Evolutionary conservation across 2,888 invertebrate genomes (phyloP), one percentile per base, ranked within the genome.

Genomic region (Netelia inedita): DNA sequence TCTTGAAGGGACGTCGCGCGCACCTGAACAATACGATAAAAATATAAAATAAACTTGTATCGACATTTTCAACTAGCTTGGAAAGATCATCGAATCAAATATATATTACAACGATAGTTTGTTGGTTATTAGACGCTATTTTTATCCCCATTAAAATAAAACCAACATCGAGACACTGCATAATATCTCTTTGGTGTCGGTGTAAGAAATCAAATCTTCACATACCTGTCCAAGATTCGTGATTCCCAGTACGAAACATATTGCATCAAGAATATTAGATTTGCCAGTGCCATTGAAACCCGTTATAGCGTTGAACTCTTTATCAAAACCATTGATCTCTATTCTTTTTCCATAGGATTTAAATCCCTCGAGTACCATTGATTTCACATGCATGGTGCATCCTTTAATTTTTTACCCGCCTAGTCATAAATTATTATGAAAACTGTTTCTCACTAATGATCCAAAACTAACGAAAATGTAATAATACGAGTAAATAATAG

Each of bases 241-340:
- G 74, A 99, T 99, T 75, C 99, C 99, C 35, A 99, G 94, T 8
- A 99, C 97, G 94, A 99, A 99, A 94, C 99, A 99, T 94, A 99
- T 99, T 0, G 98, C 96, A 94, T 99, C 99, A 82, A 99, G 95
- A 92, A 99, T 98, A 92, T 99, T 99, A 0, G 99, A 99, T 94
- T 99, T 99, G 50, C 99, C 99, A 87, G 98, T 98, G 8, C 99
- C 99, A 94, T 99, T 99, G 66, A 99, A 94, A 0, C 99, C 99
- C 14, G 99, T 99, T 76, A 99, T 99, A 2, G 99, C 99, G 91
- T 99, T 99, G 93, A 99, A 99, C 93, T 98, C 96, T 0, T 96
- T 96, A 94, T 99, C 99, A 93, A 99, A 99, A 1, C 97, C 98
- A 86, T 96, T 96, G 72, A 99, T 96, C 94, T 98, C 98, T 0